Percentiles rank a stretch among this genome's conserved stretches.
phyloP scores from a whole-genome alignment of 2,888 invertebrate species.

The Odontocolon sp. region DNA sequence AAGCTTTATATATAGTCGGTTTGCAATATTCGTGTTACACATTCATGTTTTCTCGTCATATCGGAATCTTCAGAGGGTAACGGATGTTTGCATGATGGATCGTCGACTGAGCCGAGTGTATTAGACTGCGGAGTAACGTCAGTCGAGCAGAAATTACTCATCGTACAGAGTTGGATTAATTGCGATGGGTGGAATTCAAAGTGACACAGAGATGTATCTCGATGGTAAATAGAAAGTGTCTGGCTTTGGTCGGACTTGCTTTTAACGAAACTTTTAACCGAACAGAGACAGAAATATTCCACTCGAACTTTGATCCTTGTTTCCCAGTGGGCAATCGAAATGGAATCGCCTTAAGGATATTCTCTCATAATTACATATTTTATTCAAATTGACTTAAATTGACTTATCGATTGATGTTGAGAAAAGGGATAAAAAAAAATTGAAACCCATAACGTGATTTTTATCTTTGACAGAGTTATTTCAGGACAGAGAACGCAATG shows the following conservation, averaged over 20 bases:
- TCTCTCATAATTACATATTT: too few species aligned
- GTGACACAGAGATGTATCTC: neutral
- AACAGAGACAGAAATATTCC: too few species aligned
- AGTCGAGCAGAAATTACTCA: conserved; percentile 49
- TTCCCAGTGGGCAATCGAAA: too few species aligned
- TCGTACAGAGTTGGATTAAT: conserved; percentile 39
- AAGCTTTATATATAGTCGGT: conserved; percentile 9
- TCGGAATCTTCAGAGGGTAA: conserved; percentile 7
- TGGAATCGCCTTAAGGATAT: too few species aligned
- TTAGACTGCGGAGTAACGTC: conserved; percentile 24
- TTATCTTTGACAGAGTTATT: neutral
- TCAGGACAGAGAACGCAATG: conserved; percentile 4
- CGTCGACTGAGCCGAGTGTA: conserved; percentile 16
- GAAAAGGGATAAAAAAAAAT: too few species aligned
- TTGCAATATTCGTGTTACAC: conserved; percentile 17
- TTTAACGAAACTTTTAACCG: neutral
- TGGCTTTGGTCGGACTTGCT: conserved; percentile 16
- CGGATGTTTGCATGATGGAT: conserved; percentile 41
- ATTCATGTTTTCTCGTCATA: conserved; percentile 19
- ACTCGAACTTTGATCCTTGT: neutral
- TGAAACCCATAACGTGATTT: neutral
- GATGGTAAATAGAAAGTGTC: conserved; percentile 22
- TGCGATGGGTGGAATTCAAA: conserved; percentile 15
- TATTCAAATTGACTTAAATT: too few species aligned
- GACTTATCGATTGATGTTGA: too few species aligned